Percentiles rank a stretch among this genome's conserved stretches.
These are phyloP conservation scores for Enteromius anoplus DNA, from an alignment of 2,797 vertebrate genomes.

Conservation along the genomic window DNA sequence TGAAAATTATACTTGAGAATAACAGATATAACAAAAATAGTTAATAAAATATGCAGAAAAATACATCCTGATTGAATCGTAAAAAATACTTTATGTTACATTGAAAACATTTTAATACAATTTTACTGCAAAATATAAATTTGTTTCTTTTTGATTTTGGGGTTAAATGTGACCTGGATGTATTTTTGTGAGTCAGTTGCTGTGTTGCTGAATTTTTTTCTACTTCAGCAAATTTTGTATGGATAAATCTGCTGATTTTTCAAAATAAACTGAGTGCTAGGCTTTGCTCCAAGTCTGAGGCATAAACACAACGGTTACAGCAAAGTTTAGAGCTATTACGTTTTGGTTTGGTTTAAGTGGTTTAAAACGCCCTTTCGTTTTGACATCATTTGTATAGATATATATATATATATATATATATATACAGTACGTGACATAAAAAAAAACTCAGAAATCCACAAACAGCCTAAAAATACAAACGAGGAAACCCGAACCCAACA, in stretches of 20 bases:
- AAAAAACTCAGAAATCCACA: slow-evolving; percentile 58
- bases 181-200: background rate
- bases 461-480: slow-evolving; percentile 37
- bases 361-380: slow-evolving; percentile 74
- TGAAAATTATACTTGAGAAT: background rate
- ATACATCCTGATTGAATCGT: background rate
- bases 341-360: slow-evolving; percentile 77
- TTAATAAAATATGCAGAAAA: background rate
- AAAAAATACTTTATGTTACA: background rate
- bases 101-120: background rate
- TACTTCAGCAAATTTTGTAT: slow-evolving; percentile 38
- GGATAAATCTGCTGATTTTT: slow-evolving; percentile 55
- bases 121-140: background rate
- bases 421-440: slow-evolving; percentile 67
- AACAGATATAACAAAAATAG: background rate
- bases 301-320: slow-evolving; percentile 22
- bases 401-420: slow-evolving; percentile 56
- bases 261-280: slow-evolving; percentile 35
- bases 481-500: background rate
- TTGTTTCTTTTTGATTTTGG: slow-evolving; percentile 7
- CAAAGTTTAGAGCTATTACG: slow-evolving; percentile 62
- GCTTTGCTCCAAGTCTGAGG: slow-evolving; percentile 35
- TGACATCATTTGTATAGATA: slow-evolving; percentile 74
- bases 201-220: background rate
- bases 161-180: slow-evolving; percentile 1